Conservation (phyloP, 2,888 invertebrate species). For the Apamea epomidion region DNA sequence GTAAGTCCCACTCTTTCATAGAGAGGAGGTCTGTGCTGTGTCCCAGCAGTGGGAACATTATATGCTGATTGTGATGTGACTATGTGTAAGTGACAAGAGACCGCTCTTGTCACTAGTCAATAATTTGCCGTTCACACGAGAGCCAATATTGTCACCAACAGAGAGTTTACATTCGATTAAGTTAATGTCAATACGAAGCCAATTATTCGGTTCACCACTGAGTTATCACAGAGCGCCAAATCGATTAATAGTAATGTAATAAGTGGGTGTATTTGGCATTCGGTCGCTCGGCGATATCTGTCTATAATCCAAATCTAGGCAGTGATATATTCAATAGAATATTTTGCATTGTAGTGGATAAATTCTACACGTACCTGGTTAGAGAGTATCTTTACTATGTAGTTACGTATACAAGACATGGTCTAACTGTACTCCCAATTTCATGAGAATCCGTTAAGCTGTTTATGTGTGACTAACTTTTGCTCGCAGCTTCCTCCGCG, state of each 20-base stretch:
- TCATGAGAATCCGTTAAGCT: neutral
- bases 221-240: neutral
- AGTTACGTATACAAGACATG: neutral
- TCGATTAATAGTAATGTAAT: constrained; percentile 2
- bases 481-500: neutral
- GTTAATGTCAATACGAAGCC: constrained; percentile 16
- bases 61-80: neutral
- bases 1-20: neutral
- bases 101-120: neutral
- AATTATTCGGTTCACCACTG: constrained; percentile 24
- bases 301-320: neutral
- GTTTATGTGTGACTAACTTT: neutral
- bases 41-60: neutral
- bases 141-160: neutral
- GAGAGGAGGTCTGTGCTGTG: neutral
- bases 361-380: neutral
- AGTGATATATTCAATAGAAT: neutral
- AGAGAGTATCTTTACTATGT: neutral
- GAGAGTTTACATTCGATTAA: constrained; percentile 9
- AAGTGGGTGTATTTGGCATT: neutral
- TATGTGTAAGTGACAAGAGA: neutral
- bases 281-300: neutral
- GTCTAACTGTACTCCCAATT: neutral
- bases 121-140: neutral
- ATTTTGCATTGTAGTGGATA: neutral